Percentiles rank a stretch among this genome's conserved stretches.
phyloP scores from a whole-genome alignment of 2,888 invertebrate genomes.

The Ophioninae sp. region DNA sequence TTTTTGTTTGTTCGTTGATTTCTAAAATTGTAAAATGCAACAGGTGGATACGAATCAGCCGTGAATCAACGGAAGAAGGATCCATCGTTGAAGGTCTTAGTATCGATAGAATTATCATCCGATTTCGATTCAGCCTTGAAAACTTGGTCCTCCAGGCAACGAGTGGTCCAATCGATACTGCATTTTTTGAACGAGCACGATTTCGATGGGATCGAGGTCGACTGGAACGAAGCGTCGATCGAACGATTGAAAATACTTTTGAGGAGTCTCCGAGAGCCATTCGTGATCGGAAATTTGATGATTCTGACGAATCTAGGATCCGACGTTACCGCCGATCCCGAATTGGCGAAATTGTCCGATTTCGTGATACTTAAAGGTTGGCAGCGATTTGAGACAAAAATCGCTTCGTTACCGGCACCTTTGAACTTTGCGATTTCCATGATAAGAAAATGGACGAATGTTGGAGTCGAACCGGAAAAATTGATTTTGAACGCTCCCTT shows the following conservation, averaged over 20 bases:
- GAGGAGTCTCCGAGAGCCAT: constrained; percentile 84
- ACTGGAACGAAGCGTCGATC: constrained; percentile 82
- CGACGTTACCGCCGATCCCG: constrained; percentile 86
- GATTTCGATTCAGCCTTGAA: constrained; percentile 83
- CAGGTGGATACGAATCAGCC: constrained; percentile 88
- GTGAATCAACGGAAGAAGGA: constrained; percentile 86
- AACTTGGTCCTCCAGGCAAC: constrained; percentile 77
- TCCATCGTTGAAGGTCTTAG: constrained; percentile 86
- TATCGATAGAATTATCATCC: constrained; percentile 86
- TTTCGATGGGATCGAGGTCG: constrained; percentile 92
- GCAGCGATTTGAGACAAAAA: constrained; percentile 73
- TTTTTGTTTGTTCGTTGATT: neutral
- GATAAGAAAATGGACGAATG: constrained; percentile 73
- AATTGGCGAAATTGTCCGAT: constrained; percentile 85
- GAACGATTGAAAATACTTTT: constrained; percentile 84
- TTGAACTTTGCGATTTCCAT: constrained; percentile 68
- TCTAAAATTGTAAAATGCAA: constrained; percentile 16
- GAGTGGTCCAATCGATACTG: constrained; percentile 86
- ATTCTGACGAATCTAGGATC: constrained; percentile 84
- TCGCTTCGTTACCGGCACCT: constrained; percentile 74
- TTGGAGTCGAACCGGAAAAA: constrained; percentile 86
- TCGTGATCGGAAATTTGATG: constrained; percentile 83
- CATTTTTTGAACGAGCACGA: constrained; percentile 85
- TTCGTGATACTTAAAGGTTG: constrained; percentile 87
- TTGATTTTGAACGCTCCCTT: constrained; percentile 88